Conservation (phyloP, 1,140 invertebrate species). For the Drosophila nikananu region DNA sequence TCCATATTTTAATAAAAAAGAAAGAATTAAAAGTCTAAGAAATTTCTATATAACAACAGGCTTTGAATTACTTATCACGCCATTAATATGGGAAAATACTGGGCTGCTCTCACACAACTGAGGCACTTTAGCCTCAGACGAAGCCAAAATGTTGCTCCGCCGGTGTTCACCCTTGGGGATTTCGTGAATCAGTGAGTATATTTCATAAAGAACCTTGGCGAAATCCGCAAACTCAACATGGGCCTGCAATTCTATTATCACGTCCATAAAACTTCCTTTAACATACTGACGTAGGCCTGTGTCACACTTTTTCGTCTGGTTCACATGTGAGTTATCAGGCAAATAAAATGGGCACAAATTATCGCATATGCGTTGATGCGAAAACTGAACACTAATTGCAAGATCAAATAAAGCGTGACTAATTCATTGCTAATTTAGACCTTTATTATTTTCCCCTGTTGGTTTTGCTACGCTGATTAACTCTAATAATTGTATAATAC, state of each 20-base stretch:
- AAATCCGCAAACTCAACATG: conserved; percentile 17
- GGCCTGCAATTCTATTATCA: conserved; percentile 30
- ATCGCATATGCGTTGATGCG: conserved; percentile 35
- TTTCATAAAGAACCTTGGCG: not conserved
- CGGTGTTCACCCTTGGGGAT: conserved; percentile 44
- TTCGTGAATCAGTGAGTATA: conserved; percentile 62
- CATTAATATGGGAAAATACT: conserved; percentile 41
- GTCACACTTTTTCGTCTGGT: conserved; percentile 3
- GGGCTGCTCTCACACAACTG: conserved; percentile 14
- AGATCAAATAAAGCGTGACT: conserved; percentile 62
- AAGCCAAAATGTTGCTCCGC: not conserved
- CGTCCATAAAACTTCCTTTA: conserved; percentile 14
- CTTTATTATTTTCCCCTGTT: conserved; percentile 13
- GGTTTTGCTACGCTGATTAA: conserved; percentile 31
- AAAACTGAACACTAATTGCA: conserved; percentile 42
- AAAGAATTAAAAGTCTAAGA: not conserved
- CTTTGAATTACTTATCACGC: conserved; percentile 29
- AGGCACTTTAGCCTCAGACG: not conserved
- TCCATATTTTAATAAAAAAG: conserved; percentile 69
- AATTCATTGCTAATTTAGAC: conserved; percentile 61
- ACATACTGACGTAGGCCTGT: not conserved
- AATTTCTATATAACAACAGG: conserved; percentile 5
- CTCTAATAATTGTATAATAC: conserved; percentile 32
- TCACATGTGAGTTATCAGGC: conserved; percentile 15
- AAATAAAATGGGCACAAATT: conserved; percentile 17